Percentiles rank a stretch among this genome's conserved stretches.
Evolutionary conservation across 2,797 vertebrate species (phyloP).

Genomic region (Coracias cyanogaster): DNA sequence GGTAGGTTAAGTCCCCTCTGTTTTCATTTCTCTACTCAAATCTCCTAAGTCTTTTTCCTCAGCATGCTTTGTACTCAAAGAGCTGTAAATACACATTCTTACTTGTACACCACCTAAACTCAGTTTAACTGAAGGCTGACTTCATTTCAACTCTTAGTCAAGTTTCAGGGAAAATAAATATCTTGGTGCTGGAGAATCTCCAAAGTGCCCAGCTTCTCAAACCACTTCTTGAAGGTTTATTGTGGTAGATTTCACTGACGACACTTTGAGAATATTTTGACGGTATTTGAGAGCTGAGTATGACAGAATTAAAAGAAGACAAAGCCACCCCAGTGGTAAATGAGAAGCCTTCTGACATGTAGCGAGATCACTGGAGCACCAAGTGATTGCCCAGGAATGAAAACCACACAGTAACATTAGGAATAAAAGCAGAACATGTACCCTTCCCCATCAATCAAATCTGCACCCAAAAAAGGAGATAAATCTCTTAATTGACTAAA

Average conservation of each 20-base stretch:
- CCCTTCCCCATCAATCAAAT: neutral
- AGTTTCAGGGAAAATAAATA: neutral
- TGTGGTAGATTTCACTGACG: neutral
- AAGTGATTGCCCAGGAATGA: neutral
- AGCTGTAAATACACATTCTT: neutral
- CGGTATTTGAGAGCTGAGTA: neutral
- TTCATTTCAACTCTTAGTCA: neutral
- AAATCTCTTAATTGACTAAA: neutral
- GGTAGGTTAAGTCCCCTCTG: neutral
- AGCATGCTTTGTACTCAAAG: neutral
- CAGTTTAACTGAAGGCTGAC: neutral
- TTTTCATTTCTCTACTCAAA: neutral
- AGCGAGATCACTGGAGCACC: neutral
- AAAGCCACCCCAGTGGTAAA: neutral
- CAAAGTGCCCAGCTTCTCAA: neutral
- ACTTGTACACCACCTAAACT: neutral
- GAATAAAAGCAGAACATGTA: neutral
- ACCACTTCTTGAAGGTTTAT: neutral
- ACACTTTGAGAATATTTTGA: neutral
- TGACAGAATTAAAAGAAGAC: neutral
- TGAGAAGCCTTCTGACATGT: neutral
- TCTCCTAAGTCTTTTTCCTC: neutral
- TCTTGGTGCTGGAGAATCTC: neutral
- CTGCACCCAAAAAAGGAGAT: neutral
- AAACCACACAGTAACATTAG: neutral